Percentiles rank a stretch among this genome's conserved stretches.
Evolutionary conservation across 2,888 invertebrate genomes (phyloP).

Genomic region (Yponomeuta plumbellus): DNA sequence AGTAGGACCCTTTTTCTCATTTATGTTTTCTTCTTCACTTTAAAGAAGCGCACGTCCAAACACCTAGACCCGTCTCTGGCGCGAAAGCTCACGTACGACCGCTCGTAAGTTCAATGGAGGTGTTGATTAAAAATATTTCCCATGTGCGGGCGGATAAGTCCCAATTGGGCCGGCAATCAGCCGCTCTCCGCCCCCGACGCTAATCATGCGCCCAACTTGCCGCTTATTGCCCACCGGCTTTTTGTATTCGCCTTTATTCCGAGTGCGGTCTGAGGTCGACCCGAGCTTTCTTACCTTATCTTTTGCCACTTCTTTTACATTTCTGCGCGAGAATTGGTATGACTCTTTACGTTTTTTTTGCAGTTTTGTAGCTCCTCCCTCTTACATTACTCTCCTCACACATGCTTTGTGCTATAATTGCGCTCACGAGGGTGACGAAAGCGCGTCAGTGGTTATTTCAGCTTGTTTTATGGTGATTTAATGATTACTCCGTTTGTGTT

Average conservation of each 20-base stretch:
- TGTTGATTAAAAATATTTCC: constrained; percentile 79
- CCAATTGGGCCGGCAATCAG: constrained; percentile 76
- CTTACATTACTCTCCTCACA: no score
- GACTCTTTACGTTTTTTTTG: background rate
- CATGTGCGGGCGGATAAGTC: constrained; percentile 76
- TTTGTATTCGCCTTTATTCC: constrained; percentile 25
- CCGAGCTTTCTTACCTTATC: background rate
- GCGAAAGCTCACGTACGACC: constrained; percentile 70
- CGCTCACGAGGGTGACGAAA: no score
- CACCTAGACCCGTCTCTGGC: constrained; percentile 50
- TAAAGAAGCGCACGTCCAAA: background rate
- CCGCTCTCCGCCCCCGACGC: constrained; percentile 46
- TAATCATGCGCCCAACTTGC: constrained; percentile 51
- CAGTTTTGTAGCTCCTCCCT: no score
- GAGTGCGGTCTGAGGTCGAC: constrained; percentile 1
- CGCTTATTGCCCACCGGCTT: constrained; percentile 11
- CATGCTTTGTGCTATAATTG: no score
- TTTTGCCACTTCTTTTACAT: constrained; percentile 2
- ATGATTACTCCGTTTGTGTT: background rate
- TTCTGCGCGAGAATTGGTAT: background rate
- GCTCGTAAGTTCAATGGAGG: constrained; percentile 78
- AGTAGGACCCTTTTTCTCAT: no score
- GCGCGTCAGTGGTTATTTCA: no score
- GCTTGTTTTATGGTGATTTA: constrained; percentile 5
- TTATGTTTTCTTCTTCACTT: background rate